A percentile compares a stretch with the other conserved stretches of the same genome.
Conservation (phyloP, 2,113 vertebrate genomes). For the Physeter macrocephalus region DNA sequence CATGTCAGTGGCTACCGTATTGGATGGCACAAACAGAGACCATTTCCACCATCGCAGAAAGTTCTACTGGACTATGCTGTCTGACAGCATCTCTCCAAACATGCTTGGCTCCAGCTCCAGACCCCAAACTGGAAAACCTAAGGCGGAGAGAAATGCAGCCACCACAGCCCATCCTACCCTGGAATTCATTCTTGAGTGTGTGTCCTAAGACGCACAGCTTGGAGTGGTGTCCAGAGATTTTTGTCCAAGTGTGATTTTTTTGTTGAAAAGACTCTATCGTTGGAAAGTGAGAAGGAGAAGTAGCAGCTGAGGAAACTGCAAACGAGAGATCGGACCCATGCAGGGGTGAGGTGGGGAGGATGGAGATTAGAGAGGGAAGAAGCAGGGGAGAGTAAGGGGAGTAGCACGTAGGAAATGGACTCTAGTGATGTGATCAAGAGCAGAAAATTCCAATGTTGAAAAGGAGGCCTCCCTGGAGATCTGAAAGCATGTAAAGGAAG, state of each 20-base stretch:
- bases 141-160: not conserved
- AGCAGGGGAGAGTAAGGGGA: not conserved
- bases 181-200: not conserved
- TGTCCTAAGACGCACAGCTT: not conserved
- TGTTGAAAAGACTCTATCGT: not conserved
- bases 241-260: not conserved
- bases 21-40: not conserved
- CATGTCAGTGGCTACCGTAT: not conserved
- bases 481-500: not conserved
- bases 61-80: not conserved
- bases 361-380: not conserved
- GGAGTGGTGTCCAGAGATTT: not conserved
- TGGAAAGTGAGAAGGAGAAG: not conserved
- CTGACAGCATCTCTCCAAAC: not conserved
- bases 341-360: not conserved
- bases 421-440: not conserved
- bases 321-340: accelerated
- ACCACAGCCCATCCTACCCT: not conserved
- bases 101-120: not conserved
- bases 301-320: not conserved
- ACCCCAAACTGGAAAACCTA: not conserved
- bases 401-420: not conserved
- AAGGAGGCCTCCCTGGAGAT: not conserved
- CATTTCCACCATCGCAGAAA: not conserved
- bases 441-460: not conserved